Conservation (phyloP, 1,140 invertebrate species). For the Helicoverpa zea region DNA sequence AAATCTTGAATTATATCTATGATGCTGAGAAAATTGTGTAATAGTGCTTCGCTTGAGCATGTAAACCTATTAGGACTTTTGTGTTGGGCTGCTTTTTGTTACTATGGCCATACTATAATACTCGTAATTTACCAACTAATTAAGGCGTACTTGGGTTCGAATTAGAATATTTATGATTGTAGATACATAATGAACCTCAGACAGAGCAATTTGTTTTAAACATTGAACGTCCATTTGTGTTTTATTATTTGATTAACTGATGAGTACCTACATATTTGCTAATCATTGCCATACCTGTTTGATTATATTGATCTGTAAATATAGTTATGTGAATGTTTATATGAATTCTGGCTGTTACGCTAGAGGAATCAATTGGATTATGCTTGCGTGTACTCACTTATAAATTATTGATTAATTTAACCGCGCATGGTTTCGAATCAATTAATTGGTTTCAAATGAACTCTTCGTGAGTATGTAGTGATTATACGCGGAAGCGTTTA, state of each 20-base stretch:
- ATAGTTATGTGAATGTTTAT: background rate
- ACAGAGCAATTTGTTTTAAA: too few relatives aligned
- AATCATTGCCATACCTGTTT: background rate
- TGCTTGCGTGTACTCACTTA: background rate
- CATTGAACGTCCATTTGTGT: too few relatives aligned
- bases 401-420: slow-evolving; percentile 13
- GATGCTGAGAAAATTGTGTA: background rate
- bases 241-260: too few relatives aligned
- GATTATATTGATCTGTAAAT: background rate
- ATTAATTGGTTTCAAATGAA: slow-evolving; percentile 20
- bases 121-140: background rate
- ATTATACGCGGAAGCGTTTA: slow-evolving; percentile 44
- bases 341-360: background rate
- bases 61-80: background rate
- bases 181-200: too few relatives aligned
- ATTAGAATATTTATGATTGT: background rate
- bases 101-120: background rate
- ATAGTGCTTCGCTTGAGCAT: background rate
- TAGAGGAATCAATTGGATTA: background rate
- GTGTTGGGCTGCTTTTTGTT: background rate
- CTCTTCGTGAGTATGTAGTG: slow-evolving; percentile 27
- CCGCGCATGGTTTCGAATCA: slow-evolving; percentile 11
- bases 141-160: background rate
- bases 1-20: slow-evolving; percentile 32
- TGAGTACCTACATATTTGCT: background rate